phyloP scores from a whole-genome alignment of 2,113 vertebrate species.

The Acinonyx jubatus region DNA sequence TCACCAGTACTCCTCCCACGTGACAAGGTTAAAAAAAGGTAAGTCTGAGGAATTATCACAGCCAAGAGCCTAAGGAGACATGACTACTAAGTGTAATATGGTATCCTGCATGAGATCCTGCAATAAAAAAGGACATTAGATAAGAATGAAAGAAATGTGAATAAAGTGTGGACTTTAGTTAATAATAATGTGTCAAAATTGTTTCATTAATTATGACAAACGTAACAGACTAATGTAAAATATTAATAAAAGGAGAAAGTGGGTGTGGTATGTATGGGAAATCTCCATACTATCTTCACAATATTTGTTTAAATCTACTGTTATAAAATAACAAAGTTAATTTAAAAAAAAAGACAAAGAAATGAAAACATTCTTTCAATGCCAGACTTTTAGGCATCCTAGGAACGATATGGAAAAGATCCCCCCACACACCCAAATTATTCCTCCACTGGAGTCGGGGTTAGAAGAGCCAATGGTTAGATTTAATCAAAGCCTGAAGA shows the following conservation, averaged over 20 bases:
- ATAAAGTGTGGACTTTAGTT: not conserved
- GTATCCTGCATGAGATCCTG: not conserved
- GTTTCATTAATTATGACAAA: not conserved
- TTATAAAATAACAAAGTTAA: not conserved
- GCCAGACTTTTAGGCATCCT: not conserved
- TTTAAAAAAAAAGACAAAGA: not conserved
- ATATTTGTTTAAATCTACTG: conserved; percentile 11
- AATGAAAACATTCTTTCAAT: not conserved
- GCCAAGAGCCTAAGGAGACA: not conserved
- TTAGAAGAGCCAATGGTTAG: not conserved
- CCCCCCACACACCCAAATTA: not conserved
- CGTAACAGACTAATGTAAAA: not conserved
- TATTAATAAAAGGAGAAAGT: not conserved
- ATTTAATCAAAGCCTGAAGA: not conserved
- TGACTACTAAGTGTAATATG: no score
- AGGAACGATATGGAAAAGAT: not conserved
- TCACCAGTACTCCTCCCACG: not conserved
- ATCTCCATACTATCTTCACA: not conserved
- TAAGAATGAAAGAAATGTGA: not conserved
- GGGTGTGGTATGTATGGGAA: not conserved
- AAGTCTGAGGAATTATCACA: not conserved
- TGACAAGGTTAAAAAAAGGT: not conserved
- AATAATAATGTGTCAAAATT: not conserved
- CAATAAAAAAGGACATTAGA: not conserved
- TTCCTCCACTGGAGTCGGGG: not conserved